Conservation (phyloP, 2,888 invertebrate genomes). For the Shargacucullia verbasci region DNA sequence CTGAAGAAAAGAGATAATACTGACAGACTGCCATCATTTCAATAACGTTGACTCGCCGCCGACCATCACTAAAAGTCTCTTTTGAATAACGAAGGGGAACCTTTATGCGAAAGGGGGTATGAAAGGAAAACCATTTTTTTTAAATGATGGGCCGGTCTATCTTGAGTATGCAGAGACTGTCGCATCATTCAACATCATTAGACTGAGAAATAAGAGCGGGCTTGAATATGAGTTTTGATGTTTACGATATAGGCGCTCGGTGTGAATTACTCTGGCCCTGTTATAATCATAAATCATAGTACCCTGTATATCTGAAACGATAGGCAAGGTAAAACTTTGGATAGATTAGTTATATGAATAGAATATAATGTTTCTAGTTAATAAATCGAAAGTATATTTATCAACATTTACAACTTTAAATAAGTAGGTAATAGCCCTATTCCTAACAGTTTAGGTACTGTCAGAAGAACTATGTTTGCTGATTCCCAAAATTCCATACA, state of each 20-base stretch:
- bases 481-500: too few relatives aligned
- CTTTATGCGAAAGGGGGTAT: constrained; percentile 77
- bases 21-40: constrained; percentile 64
- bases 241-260: constrained; percentile 43
- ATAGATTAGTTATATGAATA: too few relatives aligned
- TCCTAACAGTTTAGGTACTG: too few relatives aligned
- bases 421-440: too few relatives aligned
- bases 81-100: constrained; percentile 84
- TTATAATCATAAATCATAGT: constrained; percentile 2
- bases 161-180: constrained; percentile 81
- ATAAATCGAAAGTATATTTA: too few relatives aligned
- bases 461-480: too few relatives aligned
- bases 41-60: constrained; percentile 66
- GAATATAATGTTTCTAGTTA: too few relatives aligned
- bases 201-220: constrained; percentile 73
- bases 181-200: constrained; percentile 86
- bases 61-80: constrained; percentile 77
- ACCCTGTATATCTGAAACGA: constrained; percentile 28
- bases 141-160: constrained; percentile 78
- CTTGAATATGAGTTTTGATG: constrained; percentile 70
- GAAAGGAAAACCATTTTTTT: constrained; percentile 84
- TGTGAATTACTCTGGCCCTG: constrained; percentile 40
- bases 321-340: constrained; percentile 11
- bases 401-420: too few relatives aligned
- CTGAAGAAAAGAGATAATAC: constrained; percentile 63